Evolutionary conservation across 2,888 invertebrate genomes (phyloP), one percentile per base, ranked within the genome.

Genomic region (Tyria jacobaeae): DNA sequence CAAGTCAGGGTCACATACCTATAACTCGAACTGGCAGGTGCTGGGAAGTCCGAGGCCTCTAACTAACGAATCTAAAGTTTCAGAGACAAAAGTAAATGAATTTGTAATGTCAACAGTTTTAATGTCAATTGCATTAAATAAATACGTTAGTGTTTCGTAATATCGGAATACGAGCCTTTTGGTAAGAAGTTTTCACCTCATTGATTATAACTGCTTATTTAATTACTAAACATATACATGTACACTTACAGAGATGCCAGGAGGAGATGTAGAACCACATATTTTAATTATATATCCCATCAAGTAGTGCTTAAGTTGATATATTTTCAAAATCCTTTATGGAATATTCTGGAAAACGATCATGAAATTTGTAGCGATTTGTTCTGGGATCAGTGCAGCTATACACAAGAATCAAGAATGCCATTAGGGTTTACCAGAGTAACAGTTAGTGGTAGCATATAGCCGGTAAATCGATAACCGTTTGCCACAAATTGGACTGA

Each of bases 401-500:
- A 31, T 31, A 17, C 31, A 34, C 10, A 39, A 17, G 41, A 54
- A n/a, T 54, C 17, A 3, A 54, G 54, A 27, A 25, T 1, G 35
- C 55, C 24, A 56, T 56, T 56, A 47, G 14, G 24, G 34, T 15
- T 24, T 21, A 39, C 52, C 37, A 39, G 37, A 21, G 47, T 50
- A 27, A 48, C 51, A 57, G 54, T 41, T 50, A 56, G 39, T 27
- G 64, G 52, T 56, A 49, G 47, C 25, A 64, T 37, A 35, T 48
- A 24, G 49, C 17, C 47, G 1, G 27, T 31, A 48, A 57, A 70
- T 70, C 62, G 65, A 57, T 49, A 41, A 57, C 47, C 21, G 37
- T 47, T 39, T 27, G 24, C 47, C 58, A 51, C 60, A 70, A 71
- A 71, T 70, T 74, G 62, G 14, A 12, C 31, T 61, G 60, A 64